Conservation (phyloP, 2,113 vertebrate species). For the Petrocephalus microphthalmus region DNA sequence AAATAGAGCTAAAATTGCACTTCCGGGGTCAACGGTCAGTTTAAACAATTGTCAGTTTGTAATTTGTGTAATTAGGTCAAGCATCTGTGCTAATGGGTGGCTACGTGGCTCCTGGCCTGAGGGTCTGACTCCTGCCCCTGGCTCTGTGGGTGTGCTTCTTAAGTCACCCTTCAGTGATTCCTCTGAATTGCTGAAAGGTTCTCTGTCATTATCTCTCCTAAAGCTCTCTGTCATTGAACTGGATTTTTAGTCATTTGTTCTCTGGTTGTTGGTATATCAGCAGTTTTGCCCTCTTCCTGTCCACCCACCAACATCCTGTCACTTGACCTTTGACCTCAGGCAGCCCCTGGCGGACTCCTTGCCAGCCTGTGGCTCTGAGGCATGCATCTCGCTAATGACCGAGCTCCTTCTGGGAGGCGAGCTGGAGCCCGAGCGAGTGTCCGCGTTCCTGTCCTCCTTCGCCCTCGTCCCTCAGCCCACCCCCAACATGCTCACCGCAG, state of each 20-base stretch:
- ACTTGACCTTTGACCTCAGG: constrained; percentile 50
- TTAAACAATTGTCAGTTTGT: background rate
- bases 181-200: background rate
- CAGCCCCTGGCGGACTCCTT: constrained; percentile 71
- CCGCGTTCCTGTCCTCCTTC: constrained; percentile 64
- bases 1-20: background rate
- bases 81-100: background rate
- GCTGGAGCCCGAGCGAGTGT: constrained; percentile 57
- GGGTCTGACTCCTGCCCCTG: background rate
- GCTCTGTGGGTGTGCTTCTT: background rate
- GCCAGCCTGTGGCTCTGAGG: constrained; percentile 70
- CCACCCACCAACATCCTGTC: background rate
- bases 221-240: background rate
- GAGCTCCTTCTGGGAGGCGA: constrained; percentile 61
- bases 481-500: constrained; percentile 53
- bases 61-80: background rate
- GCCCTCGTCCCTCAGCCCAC: constrained; percentile 69
- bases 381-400: constrained; percentile 65
- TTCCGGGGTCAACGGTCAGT: background rate
- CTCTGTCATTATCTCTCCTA: background rate
- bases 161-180: background rate
- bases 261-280: background rate
- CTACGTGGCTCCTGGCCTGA: background rate
- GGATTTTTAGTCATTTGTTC: background rate
- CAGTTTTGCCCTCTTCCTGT: background rate